Conservation (phyloP, 2,888 invertebrate genomes). For the Adelognathus sp. region DNA sequence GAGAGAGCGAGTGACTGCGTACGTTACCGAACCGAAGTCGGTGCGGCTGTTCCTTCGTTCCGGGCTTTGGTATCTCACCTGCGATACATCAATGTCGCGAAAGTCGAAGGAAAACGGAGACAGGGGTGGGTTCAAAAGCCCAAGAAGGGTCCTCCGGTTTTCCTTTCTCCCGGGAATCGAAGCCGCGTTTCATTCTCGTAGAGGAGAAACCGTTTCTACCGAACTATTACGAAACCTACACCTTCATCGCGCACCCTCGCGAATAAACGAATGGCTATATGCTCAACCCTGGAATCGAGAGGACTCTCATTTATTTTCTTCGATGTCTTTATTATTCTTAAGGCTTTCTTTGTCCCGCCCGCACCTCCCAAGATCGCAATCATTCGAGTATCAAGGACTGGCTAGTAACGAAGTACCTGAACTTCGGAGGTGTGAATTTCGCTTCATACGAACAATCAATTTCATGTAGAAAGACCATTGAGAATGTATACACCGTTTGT, state of each 20-base stretch:
- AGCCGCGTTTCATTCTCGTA: slow-evolving; percentile 49
- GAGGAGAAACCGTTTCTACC: slow-evolving; percentile 40
- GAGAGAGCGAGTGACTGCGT: slow-evolving; percentile 10
- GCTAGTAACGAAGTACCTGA: background rate
- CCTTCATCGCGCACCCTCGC: slow-evolving; percentile 24
- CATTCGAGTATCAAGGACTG: background rate
- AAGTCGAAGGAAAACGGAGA: slow-evolving; percentile 44
- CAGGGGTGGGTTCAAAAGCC: background rate
- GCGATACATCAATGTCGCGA: slow-evolving; percentile 64
- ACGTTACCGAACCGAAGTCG: slow-evolving; percentile 30
- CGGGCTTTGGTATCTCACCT: slow-evolving; percentile 61
- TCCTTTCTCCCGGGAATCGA: slow-evolving; percentile 55
- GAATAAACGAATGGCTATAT: slow-evolving; percentile 12
- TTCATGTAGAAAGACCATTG: slow-evolving; percentile 34
- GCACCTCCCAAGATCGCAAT: background rate
- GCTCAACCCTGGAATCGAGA: slow-evolving; percentile 19
- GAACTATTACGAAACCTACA: slow-evolving; percentile 25
- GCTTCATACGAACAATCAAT: slow-evolving; percentile 15
- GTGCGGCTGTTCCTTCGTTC: slow-evolving; percentile 33
- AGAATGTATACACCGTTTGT: no score
- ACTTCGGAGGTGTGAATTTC: background rate
- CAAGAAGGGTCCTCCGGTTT: slow-evolving; percentile 22
- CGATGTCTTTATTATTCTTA: background rate
- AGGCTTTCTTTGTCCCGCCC: background rate
- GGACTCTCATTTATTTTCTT: slow-evolving; percentile 40